A percentile compares a stretch with the other conserved stretches of the same genome.
Evolutionary conservation across 1,140 invertebrate genomes (phyloP).

Genomic region (Trachelipus rathkii): DNA sequence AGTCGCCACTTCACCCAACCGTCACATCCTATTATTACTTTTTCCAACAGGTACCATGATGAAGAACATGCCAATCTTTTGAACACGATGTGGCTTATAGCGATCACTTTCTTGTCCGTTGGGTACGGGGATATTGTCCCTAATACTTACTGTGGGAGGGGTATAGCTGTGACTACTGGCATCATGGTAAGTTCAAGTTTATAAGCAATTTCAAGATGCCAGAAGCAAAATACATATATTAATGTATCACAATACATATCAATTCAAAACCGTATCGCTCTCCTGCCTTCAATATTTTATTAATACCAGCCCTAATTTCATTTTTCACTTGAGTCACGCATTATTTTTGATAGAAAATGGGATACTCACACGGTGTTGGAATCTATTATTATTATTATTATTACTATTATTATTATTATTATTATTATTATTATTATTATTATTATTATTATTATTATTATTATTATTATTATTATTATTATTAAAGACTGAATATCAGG

Average conservation of each 20-base stretch:
- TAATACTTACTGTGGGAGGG: slow-evolving; percentile 97
- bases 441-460: slow-evolving; percentile 4
- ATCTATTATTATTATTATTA: not conserved
- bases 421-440: slow-evolving; percentile 18
- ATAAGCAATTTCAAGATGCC: not conserved
- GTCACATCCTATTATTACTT: slow-evolving; percentile 20
- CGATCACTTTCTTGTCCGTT: slow-evolving; percentile 96
- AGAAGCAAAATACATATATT: slow-evolving; percentile 2
- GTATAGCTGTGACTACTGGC: slow-evolving; percentile 95
- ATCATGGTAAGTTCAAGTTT: slow-evolving; percentile 81
- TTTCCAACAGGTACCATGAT: slow-evolving; percentile 79
- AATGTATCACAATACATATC: not conserved
- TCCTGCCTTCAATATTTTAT: not conserved
- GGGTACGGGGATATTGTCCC: slow-evolving; percentile 99
- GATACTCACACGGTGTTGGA: not conserved
- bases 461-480: slow-evolving; percentile 18
- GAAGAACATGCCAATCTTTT: slow-evolving; percentile 94
- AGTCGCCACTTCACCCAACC: slow-evolving; percentile 52
- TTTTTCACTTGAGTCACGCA: not conserved
- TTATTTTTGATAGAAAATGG: not conserved
- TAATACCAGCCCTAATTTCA: not conserved
- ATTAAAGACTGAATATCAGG: not conserved
- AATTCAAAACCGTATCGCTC: too few species aligned
- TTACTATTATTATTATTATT: slow-evolving; percentile 19
- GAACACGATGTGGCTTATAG: slow-evolving; percentile 98